Conservation (phyloP, 2,888 invertebrate genomes). For the Netelia virgata region DNA sequence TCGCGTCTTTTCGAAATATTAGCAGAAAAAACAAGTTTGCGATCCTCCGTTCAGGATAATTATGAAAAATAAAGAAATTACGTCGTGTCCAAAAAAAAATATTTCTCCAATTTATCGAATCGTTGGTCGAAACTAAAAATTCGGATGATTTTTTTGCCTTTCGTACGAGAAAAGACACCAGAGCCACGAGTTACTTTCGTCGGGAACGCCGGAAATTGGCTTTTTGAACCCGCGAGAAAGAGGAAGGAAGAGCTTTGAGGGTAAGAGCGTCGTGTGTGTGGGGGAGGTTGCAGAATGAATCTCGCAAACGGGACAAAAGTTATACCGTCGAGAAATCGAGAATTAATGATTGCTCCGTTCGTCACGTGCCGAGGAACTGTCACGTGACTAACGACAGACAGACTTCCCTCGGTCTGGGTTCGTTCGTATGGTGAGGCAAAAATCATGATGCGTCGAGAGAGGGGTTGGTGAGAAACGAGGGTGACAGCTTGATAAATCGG, state of each 20-base stretch:
- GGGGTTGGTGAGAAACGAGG: background rate
- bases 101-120: constrained; percentile 52
- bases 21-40: constrained; percentile 31
- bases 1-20: constrained; percentile 13
- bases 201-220: constrained; percentile 60
- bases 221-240: constrained; percentile 63
- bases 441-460: constrained; percentile 63
- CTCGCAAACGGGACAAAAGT: constrained; percentile 71
- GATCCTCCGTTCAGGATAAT: constrained; percentile 12
- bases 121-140: constrained; percentile 53
- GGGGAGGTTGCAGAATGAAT: constrained; percentile 26
- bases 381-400: constrained; percentile 76
- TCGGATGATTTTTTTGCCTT: background rate
- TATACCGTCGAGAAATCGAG: constrained; percentile 68
- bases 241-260: constrained; percentile 47
- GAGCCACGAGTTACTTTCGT: constrained; percentile 19
- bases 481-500: constrained; percentile 55
- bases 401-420: constrained; percentile 6
- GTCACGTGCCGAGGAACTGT: constrained; percentile 76
- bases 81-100: constrained; percentile 12
- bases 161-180: constrained; percentile 19
- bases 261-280: constrained; percentile 3
- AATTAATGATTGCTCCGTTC: constrained; percentile 79
- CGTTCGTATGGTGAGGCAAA: constrained; percentile 67
- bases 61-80: constrained; percentile 39